phyloP scores from a whole-genome alignment of 2,797 vertebrate species.

The Cheirogaleus major region DNA sequence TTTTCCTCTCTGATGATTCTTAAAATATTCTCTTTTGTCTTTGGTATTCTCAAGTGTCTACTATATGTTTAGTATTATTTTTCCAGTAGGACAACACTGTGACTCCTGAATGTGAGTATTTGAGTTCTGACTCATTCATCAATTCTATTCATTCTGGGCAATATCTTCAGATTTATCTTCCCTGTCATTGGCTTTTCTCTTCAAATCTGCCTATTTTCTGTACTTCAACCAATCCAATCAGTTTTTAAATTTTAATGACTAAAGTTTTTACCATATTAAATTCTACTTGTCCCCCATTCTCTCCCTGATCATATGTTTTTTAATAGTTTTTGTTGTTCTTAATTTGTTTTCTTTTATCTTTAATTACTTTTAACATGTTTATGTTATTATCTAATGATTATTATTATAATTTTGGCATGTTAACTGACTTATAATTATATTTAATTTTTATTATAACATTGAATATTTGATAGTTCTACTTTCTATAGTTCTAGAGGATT shows the following conservation, averaged over 20 bases:
- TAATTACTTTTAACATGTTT: not conserved
- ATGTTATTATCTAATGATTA: not conserved
- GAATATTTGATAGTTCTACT: not conserved
- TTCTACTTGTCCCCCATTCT: not conserved
- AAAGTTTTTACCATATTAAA: not conserved
- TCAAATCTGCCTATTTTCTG: not conserved
- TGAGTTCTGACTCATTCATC: not conserved
- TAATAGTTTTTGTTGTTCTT: not conserved
- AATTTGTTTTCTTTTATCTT: slow-evolving; percentile 2
- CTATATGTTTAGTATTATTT: not conserved
- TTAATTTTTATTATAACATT: not conserved
- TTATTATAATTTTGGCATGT: slow-evolving; percentile 1
- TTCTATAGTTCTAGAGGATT: slow-evolving; percentile 24
- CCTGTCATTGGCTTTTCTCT: not conserved
- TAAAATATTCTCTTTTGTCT: not conserved
- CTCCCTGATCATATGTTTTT: not conserved
- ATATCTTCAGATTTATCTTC: not conserved
- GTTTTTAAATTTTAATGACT: slow-evolving; percentile 29
- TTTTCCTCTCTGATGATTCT: not conserved
- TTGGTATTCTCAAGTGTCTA: not conserved
- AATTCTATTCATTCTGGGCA: not conserved
- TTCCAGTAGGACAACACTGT: not conserved
- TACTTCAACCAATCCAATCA: not conserved
- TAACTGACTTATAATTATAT: not conserved
- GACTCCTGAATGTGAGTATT: not conserved